Conservation (phyloP, 1,140 invertebrate genomes). For the Pseudomyrmex sp. region DNA sequence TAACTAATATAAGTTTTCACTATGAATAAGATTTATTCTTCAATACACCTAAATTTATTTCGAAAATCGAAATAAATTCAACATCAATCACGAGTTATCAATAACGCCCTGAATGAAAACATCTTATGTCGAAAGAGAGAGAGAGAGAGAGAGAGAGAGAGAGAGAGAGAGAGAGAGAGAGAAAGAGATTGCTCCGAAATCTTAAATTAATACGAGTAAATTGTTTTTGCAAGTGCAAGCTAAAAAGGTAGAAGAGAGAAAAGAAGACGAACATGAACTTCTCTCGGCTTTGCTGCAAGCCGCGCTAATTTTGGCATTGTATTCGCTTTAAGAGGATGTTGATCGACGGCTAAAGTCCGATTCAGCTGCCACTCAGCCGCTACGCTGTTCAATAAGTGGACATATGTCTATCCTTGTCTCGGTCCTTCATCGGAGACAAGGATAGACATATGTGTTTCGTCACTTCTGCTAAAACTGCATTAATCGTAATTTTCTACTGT, state of each 20-base stretch:
- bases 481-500: too few relatives aligned
- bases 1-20: constrained; percentile 4
- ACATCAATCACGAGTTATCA: background rate
- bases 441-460: too few relatives aligned
- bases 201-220: constrained; percentile 57
- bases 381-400: too few relatives aligned
- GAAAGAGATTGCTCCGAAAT: background rate
- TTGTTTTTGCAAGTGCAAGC: constrained; percentile 61
- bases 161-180: too few relatives aligned
- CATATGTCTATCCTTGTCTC: too few relatives aligned
- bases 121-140: background rate
- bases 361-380: too few relatives aligned
- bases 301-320: constrained; percentile 74
- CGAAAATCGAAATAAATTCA: constrained; percentile 9
- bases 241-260: too few relatives aligned
- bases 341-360: too few relatives aligned
- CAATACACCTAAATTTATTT: background rate
- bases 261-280: constrained; percentile 10
- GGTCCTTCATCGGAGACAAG: too few relatives aligned
- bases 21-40: constrained; percentile 8
- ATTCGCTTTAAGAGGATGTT: constrained; percentile 57
- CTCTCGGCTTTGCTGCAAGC: constrained; percentile 66
- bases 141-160: too few relatives aligned
- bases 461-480: too few relatives aligned
- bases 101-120: background rate